A percentile compares a stretch with the other conserved stretches of the same genome.
Evolutionary conservation across 23 tunicate genomes (phyloP).

Genomic region (Trididemnum clinides): DNA sequence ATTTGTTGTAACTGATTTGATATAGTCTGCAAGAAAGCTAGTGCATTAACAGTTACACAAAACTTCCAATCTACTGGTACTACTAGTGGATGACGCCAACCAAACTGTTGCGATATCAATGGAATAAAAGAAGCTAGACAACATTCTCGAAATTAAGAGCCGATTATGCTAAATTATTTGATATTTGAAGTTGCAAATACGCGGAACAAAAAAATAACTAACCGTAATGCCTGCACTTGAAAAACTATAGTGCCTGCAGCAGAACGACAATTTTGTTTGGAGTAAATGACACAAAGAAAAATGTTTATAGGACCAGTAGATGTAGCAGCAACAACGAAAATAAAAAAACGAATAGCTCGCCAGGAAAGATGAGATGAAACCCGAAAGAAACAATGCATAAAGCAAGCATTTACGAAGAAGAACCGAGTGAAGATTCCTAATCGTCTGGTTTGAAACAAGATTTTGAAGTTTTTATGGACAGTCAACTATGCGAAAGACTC

Average conservation of each 20-base stretch:
- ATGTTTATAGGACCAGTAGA: neutral
- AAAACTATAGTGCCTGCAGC: neutral
- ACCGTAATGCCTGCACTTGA: conserved; percentile 4
- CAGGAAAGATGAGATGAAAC: neutral
- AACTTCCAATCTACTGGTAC: neutral
- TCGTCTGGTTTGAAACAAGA: neutral
- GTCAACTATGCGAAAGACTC: neutral
- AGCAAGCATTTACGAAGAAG: neutral
- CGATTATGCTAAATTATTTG: conserved; percentile 4
- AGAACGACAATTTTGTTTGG: conserved; percentile 5
- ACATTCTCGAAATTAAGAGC: neutral
- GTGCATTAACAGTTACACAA: neutral
- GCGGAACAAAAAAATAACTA: neutral
- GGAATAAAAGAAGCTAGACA: neutral
- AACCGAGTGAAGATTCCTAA: neutral
- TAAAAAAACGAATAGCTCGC: conserved; percentile 2
- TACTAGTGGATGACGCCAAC: neutral
- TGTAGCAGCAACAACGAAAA: neutral
- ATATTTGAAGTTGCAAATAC: neutral
- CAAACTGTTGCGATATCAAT: neutral
- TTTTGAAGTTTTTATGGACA: neutral
- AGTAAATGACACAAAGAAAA: neutral
- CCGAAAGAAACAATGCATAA: neutral
- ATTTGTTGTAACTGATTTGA: neutral
- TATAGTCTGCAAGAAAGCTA: neutral